Conservation (phyloP, 2,113 vertebrate genomes). For the Lethenteron reissneri region DNA sequence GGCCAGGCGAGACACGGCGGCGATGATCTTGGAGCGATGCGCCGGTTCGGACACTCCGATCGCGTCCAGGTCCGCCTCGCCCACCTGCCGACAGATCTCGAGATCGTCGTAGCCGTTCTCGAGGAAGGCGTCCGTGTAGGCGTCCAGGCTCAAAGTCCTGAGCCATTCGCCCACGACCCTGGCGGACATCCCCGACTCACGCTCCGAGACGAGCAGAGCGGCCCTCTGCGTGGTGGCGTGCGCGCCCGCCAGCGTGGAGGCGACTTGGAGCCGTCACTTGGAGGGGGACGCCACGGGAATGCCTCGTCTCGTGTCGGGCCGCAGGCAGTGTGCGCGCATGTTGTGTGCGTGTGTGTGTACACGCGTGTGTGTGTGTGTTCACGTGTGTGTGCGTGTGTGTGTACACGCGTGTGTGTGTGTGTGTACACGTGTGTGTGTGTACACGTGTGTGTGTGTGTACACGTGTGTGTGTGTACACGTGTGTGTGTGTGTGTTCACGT, state of each 20-base stretch:
- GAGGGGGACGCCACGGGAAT: no score
- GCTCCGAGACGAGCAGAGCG: no score
- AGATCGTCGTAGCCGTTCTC: conserved; percentile 93
- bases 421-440: not conserved
- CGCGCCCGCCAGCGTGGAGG: no score
- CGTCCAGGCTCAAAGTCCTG: conserved; percentile 60
- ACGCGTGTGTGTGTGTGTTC: not conserved
- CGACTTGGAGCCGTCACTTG: no score
- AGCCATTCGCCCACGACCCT: conserved; percentile 90
- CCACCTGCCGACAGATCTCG: conserved; percentile 94
- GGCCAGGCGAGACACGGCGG: conserved; percentile 49
- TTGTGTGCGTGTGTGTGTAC: not conserved
- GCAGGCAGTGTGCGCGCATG: no score
- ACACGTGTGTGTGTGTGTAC: not conserved
- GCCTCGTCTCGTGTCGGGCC: no score
- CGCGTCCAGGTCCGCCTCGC: conserved; percentile 85
- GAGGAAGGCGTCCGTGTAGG: conserved; percentile 78
- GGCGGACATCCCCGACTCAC: conserved; percentile 1
- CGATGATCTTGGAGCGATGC: conserved; percentile 60
- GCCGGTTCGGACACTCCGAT: conserved; percentile 67
- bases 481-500: not conserved
- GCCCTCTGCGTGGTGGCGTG: no score
- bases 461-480: not conserved
- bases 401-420: no score
- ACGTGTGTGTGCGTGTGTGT: not conserved